Base-by-base conservation (phyloP, 2,888 invertebrate genomes). In the Luffia ferchaultella region DNA sequence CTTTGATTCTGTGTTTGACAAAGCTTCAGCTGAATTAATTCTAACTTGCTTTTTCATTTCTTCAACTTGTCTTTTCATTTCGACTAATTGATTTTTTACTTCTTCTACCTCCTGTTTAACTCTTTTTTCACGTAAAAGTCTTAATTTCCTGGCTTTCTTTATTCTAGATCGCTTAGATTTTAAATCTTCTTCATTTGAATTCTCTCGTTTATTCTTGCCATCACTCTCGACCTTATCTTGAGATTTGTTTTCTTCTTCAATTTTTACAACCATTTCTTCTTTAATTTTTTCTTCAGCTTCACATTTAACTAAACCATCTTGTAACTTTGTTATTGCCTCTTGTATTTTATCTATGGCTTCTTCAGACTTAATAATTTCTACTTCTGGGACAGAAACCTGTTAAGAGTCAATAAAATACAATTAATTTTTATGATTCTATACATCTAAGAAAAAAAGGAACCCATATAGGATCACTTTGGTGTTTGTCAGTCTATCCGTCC, bases 21-120 rank as follows among this genome's bases (percentile, higher is more conserved):
- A 16, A 5, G 43, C 43, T 40, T 66, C 64, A 47, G 65, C 68
- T 2, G 67, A 64, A 58, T 70, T 71, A 53, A 62, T 48, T 55
- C 69, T 42, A 65, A 80, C 76, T 57, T 76, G 68, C 53, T 68
- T 63, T 48, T 71, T 61, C 76, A 83, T 80, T 54, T 69, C 76
- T 20, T 68, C 69, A n/a, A 82, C 63, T 52, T 82, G 76, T 48
- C 60, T 65, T 58, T 68, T 76, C 73, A 82, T 73, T 55, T 64
- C 65, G 50, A 73, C 73, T 50, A 83, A 56, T 57, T 82, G 78
- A 46, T 52, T 64, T 52, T 73, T 72, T 3, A 77, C 76, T 51
- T 67, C 72, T 54, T 74, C 74, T 53, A 79, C 76, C 52, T 79
- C 70, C 45, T 65, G 68, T 51, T 76, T 76, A 2, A 74, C 74